phyloP scores from a whole-genome alignment of 2,888 invertebrate species.

The Drosophila histrio region DNA sequence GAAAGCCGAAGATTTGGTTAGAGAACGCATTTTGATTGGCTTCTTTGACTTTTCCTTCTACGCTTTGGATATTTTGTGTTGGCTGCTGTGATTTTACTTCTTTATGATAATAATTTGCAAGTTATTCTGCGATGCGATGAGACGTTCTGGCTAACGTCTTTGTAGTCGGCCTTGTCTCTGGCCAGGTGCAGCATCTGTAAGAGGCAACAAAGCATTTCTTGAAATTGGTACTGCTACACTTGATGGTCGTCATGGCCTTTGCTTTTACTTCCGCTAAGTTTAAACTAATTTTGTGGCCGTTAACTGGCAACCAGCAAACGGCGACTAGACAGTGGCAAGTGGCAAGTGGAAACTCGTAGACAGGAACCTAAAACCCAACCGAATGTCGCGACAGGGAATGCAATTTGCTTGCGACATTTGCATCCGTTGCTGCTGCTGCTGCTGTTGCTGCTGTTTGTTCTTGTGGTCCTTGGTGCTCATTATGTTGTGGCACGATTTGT shows the following conservation, averaged over 20 bases:
- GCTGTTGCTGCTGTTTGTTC: conserved; percentile 20
- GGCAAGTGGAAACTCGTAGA: conserved; percentile 8
- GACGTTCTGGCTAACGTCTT: conserved; percentile 30
- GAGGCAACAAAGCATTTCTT: conserved; percentile 28
- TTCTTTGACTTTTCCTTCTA: neutral
- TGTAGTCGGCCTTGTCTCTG: conserved; percentile 34
- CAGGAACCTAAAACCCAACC: conserved; percentile 9
- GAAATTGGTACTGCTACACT: conserved; percentile 8
- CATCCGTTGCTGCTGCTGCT: conserved; percentile 50
- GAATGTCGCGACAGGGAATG: conserved; percentile 43
- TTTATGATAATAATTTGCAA: conserved; percentile 57
- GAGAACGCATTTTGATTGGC: conserved; percentile 53
- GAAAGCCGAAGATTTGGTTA: conserved; percentile 53
- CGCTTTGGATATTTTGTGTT: neutral
- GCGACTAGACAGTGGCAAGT: neutral
- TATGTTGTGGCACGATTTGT: conserved; percentile 71
- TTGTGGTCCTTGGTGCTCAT: conserved; percentile 54
- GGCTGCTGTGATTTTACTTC: conserved; percentile 4
- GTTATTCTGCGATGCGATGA: conserved; percentile 43
- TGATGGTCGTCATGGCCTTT: conserved; percentile 8
- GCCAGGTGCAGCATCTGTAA: conserved; percentile 71
- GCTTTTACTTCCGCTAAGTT: conserved; percentile 66
- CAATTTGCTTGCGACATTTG: conserved; percentile 69
- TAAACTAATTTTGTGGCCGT: conserved; percentile 77
- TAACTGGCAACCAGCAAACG: conserved; percentile 55